Evolutionary conservation across 2,113 vertebrate species (phyloP), one percentile per base, ranked within the genome.

Genomic region (Eudyptes chrysolophus): DNA sequence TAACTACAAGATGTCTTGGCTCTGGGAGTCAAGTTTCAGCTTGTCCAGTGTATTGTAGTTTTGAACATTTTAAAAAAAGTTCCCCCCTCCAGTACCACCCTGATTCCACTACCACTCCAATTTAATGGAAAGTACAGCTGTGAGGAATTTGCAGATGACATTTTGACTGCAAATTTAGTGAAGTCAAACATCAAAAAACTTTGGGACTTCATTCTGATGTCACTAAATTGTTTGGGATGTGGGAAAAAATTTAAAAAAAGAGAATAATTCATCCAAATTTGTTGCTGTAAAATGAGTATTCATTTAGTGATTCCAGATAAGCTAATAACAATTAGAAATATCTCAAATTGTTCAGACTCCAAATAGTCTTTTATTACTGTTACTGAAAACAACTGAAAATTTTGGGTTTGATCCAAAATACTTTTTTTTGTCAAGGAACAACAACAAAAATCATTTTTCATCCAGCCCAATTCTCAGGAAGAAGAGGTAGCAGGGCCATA

Each of bases 1-100:
- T 4, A 65, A 34, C 8, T 62, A 12, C 16, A 74, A 62, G 38
- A 54, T 21, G 2, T 34, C 40, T 84, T 78, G 25, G 4, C 24
- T 94, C n/a, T 82, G 16, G 11, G 13, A 65, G 4, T 74, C 7
- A 38, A 32, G 22, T 61, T 94, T 62, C 40, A 86, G 7, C 6
- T 66, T 87, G 11, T 46, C 54, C 13, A 24, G 5, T 32, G 2
- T 26, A 44, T 22, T 81, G 6, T 18, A 78, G 13, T 40, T 90
- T 29, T 52, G 14, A 84, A 62, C 7, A n/a, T 44, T 19, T 9
- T 4, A 13, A 76, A 80, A 91, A n/a, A 22, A 27, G 1, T 20
- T 9, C 3, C 16, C 2, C 19, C 19, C 5, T 58, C 3, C 7
- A 51, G 8, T 61, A 57, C 7, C 4, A 54, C 30, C 2, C 9